phyloP scores from a whole-genome alignment of 2,797 vertebrate species.

The Gymnoscopelus microlampas region DNA sequence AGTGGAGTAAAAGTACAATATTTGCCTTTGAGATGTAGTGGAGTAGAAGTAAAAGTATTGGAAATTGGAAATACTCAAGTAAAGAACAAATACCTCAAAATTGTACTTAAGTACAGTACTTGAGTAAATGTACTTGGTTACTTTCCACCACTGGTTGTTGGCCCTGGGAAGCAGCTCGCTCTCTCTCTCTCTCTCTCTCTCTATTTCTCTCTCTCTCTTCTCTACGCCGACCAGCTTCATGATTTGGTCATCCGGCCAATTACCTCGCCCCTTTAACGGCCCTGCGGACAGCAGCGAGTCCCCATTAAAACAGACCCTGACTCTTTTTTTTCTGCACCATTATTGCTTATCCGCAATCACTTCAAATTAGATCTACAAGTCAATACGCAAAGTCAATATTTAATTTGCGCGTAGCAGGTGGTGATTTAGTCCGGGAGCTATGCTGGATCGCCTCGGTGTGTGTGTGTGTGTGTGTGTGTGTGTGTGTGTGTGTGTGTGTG shows the following conservation, averaged over 20 bases:
- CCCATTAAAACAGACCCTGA: constrained; percentile 51
- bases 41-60: too few species aligned
- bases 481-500: too few species aligned
- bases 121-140: too few species aligned
- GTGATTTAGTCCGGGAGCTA: constrained; percentile 60
- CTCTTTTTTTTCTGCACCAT: constrained; percentile 65
- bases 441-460: constrained; percentile 10
- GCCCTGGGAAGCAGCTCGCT: background rate
- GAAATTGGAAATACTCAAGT: too few species aligned
- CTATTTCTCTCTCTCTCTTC: too few species aligned
- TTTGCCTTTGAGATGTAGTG: too few species aligned
- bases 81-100: too few species aligned
- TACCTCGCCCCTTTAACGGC: constrained; percentile 65
- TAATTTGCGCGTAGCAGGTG: constrained; percentile 86
- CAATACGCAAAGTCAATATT: constrained; percentile 86
- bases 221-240: constrained; percentile 35
- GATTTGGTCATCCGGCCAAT: constrained; percentile 70
- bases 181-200: too few species aligned
- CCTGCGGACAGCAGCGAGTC: constrained; percentile 54
- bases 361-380: constrained; percentile 86
- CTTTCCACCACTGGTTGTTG: too few species aligned
- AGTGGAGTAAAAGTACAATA: too few species aligned
- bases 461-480: background rate
- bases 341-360: constrained; percentile 78
- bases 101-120: too few species aligned